Base-by-base conservation (phyloP, 2,797 vertebrate species). In the Notolepis coatsorum region DNA sequence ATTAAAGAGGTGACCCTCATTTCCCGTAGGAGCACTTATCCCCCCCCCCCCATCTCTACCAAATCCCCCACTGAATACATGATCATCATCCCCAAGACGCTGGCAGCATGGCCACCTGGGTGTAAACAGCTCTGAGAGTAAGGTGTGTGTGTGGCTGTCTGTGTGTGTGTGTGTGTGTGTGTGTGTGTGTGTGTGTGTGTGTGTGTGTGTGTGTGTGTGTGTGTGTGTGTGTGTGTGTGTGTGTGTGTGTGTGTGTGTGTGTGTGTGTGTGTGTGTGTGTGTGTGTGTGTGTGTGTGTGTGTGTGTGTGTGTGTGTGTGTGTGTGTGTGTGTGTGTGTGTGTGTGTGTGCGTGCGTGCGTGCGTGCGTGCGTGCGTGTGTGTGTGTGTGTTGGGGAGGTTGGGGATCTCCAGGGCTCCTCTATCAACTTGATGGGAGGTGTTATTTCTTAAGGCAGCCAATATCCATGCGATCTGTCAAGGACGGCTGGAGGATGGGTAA, bases 1-100 rank as follows among this genome's bases (percentile, higher is more conserved):
- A 88, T 85, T 88, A 87, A 89, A 81, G 77, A 82, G 77, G 83
- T 90, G 83, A 89, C 89, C 86, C 85, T 86, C 76, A 89, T 87
- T 86, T 89, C 87, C 88, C 68, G 3, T 18, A 63, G 80, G 80
- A 88, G 77, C 79, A 63, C 80, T 88, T 85, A 81, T 58, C 78
- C 59, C 77, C 65, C 52, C 31, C 31, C 73, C 24, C 23, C 10
- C 12, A 21, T 27, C 24, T 24, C 24, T 47, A 20, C 47, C 24
- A 81, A 84, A 84, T 86, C 85, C 82, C n/a, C 84, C 49, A 47
- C 77, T 81, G 87, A 88, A 89, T 88, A 83, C 82, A 83, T 68
- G 83, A 88, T 87, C 75, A 66, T 87, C 75, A 66, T 59, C 65
- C 76, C 74, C 61, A 72, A 80, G 71, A 84, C 13, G n/a, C n/a